Conservation (phyloP, 2,888 invertebrate species). For the Malachius bipustulatus region DNA sequence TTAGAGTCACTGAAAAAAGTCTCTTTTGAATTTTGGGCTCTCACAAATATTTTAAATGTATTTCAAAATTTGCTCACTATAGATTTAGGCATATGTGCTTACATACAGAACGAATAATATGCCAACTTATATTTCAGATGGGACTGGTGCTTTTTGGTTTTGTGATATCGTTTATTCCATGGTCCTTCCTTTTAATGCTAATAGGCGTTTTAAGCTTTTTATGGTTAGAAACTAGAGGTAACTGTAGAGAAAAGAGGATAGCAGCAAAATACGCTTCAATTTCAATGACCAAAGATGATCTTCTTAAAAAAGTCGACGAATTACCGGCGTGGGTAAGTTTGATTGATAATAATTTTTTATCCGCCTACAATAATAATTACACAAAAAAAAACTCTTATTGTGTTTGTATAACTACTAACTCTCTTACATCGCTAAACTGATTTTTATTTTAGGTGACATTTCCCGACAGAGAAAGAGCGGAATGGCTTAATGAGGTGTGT, state of each 20-base stretch:
- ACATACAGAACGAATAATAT: too few species aligned
- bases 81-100: too few species aligned
- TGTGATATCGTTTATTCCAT: conserved; percentile 8
- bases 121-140: conserved; percentile 9
- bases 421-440: neutral
- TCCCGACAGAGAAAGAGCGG: conserved; percentile 29
- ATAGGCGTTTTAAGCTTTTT: conserved; percentile 9
- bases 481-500: conserved; percentile 29
- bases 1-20: too few species aligned
- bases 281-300: conserved; percentile 23
- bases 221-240: conserved; percentile 21
- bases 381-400: too few species aligned
- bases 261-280: conserved; percentile 21
- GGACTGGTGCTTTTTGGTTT: conserved; percentile 11
- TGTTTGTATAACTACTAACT: too few species aligned
- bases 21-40: too few species aligned
- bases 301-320: conserved; percentile 25
- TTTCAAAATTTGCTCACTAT: too few species aligned
- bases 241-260: conserved; percentile 21
- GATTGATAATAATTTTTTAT: too few species aligned
- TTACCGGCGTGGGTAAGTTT: conserved; percentile 28
- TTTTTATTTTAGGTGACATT: conserved; percentile 25
- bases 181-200: conserved; percentile 7
- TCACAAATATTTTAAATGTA: too few species aligned
- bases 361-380: too few species aligned